phyloP scores from a whole-genome alignment of 2,797 vertebrate genomes.

The Delichon dasypus region DNA sequence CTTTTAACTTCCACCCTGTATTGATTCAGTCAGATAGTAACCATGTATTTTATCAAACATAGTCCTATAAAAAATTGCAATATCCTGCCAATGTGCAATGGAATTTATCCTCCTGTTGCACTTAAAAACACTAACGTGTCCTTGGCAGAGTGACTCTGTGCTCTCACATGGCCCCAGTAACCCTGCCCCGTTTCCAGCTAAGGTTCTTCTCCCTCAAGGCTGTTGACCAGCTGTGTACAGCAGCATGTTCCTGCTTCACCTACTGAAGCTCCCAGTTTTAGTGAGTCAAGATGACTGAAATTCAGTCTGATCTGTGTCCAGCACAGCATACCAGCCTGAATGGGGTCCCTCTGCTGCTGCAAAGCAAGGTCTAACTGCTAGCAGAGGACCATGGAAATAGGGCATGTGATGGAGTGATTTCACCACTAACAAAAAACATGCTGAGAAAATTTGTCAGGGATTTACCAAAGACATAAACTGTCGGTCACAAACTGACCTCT shows the following conservation, averaged over 20 bases:
- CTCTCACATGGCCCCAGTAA: rapidly evolving
- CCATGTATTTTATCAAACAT: neutral
- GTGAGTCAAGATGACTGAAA: neutral
- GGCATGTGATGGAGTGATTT: neutral
- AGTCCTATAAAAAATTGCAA: neutral
- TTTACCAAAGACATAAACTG: neutral
- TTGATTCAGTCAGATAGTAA: neutral
- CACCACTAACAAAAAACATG: neutral
- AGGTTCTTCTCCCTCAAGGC: neutral
- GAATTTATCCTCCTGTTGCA: neutral
- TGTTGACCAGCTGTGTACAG: neutral
- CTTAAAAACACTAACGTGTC: neutral
- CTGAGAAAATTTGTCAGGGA: neutral
- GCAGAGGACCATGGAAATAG: neutral
- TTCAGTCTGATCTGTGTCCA: neutral
- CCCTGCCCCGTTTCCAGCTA: neutral
- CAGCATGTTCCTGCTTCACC: neutral
- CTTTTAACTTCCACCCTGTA: neutral
- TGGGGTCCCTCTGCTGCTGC: neutral
- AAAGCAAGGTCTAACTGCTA: neutral
- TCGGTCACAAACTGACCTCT: neutral
- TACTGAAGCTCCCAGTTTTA: neutral
- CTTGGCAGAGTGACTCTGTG: neutral
- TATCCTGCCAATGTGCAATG: neutral
- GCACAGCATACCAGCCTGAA: neutral